Conservation (phyloP, 2,113 vertebrate species). For the Numenius arquata region DNA sequence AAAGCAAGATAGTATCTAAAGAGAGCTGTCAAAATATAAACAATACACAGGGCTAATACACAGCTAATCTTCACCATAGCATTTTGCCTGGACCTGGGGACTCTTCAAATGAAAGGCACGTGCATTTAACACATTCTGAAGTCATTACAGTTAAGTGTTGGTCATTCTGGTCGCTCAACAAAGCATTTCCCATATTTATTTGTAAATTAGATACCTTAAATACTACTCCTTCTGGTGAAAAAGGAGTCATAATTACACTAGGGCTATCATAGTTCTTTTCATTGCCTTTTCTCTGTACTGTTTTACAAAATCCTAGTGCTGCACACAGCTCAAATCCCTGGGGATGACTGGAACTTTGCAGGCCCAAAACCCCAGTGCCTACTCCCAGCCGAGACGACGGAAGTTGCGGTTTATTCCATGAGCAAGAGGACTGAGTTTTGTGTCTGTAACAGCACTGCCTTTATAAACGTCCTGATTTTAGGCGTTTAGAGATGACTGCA, state of each 20-base stretch:
- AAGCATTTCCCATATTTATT: not conserved
- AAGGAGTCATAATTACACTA: not conserved
- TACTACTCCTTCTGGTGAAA: not conserved
- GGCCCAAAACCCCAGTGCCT: not conserved
- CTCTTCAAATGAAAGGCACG: not conserved
- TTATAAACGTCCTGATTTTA: not conserved
- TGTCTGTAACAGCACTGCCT: not conserved
- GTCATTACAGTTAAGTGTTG: not conserved
- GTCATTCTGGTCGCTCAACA: not conserved
- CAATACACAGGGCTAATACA: not conserved
- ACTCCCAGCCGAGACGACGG: not conserved
- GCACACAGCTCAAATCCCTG: not conserved
- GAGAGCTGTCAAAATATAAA: not conserved
- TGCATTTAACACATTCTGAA: not conserved
- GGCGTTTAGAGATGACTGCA: not conserved
- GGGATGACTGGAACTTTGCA: not conserved
- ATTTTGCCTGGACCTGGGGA: not conserved
- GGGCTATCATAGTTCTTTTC: not conserved
- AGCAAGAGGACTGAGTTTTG: not conserved
- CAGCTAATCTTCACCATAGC: not conserved
- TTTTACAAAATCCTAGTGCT: not conserved
- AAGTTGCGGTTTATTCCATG: not conserved
- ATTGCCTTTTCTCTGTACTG: not conserved
- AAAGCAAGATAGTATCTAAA: not conserved
- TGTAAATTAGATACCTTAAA: not conserved